Percentiles rank a stretch among this genome's conserved stretches.
Conservation (phyloP, 2,797 vertebrate genomes). For the Urophycis tenuis region DNA sequence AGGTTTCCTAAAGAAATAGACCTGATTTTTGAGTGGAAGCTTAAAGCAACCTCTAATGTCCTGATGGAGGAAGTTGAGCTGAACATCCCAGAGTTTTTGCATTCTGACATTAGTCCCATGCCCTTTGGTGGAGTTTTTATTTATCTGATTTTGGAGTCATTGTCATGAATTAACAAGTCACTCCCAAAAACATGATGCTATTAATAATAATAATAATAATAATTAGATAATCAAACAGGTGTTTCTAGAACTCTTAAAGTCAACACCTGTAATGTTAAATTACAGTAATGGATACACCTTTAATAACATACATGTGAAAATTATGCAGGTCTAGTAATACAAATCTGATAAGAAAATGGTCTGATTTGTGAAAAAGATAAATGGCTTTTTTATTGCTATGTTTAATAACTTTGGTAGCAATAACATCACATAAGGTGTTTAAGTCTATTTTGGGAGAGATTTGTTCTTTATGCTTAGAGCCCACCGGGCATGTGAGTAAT, state of each 20-base stretch:
- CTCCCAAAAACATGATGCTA: not conserved
- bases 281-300: too few relatives aligned
- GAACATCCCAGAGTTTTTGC: not conserved
- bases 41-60: conserved; percentile 13
- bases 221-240: not conserved
- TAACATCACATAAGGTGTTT: not conserved
- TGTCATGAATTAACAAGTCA: not conserved
- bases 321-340: not conserved
- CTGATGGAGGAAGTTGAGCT: not conserved
- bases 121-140: not conserved
- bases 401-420: not conserved
- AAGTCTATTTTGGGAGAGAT: not conserved
- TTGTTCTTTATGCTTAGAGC: not conserved
- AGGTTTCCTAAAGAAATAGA: conserved; percentile 54
- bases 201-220: too few relatives aligned
- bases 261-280: not conserved
- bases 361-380: not conserved
- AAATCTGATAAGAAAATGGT: not conserved
- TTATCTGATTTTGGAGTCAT: not conserved
- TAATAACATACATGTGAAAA: not conserved
- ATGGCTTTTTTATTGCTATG: not conserved
- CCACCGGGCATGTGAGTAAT: not conserved
- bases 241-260: too few relatives aligned
- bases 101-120: conserved; percentile 7
- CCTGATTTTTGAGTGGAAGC: conserved; percentile 42